Evolutionary conservation across 2,888 invertebrate species (phyloP), one percentile per base, ranked within the genome.

Genomic region (Lochmaea capreae): DNA sequence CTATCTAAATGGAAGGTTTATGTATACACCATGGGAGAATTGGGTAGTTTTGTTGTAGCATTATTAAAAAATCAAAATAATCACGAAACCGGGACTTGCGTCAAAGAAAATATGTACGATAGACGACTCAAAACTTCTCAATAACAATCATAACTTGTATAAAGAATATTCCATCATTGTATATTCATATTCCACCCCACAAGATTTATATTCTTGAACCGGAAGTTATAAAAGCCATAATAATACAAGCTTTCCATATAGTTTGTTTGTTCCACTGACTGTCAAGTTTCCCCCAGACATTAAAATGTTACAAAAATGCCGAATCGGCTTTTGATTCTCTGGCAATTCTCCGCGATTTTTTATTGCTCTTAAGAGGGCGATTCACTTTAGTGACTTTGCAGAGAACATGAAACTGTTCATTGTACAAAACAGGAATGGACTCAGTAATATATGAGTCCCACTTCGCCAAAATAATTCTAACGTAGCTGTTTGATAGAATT

Each of bases 151-250:
- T 49, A 49, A 49, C 22, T 22, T 22, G 1, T 22, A 22, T 3
- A 22, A 22, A 22, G 22, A 22, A 22, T 22, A 22, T n/a, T n/a
- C n/a, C 11, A 46, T 46, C 12, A 46, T 0, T n/a, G 49, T 49
- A n/a, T n/a, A n/a, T n/a, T 49, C n/a, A 49, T 49, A 49, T 4
- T 49, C 5, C n/a, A 33, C 43, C 59, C 66, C 39, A 59, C 54
- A n/a, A 70, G n/a, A 70, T 70, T 70, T 63, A 67, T 59, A 59
- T 6, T 65, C 54, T 54, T 46, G 52, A 70, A 63, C 52, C 39
- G 63, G 70, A 65, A 63, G 57, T 70, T 63, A 39, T 70, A 65
- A 70, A 70, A 70, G 69, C 69, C 69, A 54, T 70, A 70, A 70
- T 63, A 70, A 70, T 63, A 63, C 49, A 59, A 43, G 59, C 59